These are phyloP conservation scores for Hypsopygia costalis DNA, from an alignment of 2,888 invertebrate species.

Conservation along the genomic window DNA sequence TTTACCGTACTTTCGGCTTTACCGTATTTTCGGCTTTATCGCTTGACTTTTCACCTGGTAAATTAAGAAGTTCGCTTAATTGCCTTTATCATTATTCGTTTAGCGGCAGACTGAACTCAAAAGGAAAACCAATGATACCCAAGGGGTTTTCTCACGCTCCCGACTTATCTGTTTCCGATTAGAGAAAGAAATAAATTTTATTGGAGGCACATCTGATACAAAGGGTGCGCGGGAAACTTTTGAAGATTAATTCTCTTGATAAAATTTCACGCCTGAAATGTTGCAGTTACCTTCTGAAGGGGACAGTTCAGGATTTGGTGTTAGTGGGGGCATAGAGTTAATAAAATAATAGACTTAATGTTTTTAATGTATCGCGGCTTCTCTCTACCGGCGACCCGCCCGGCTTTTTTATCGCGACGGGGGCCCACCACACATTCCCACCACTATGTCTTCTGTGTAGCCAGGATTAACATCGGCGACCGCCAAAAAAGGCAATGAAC, in stretches of 20 bases:
- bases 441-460: too few species aligned
- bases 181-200: constrained; percentile 63
- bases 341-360: constrained; percentile 5
- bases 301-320: constrained; percentile 42
- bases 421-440: too few species aligned
- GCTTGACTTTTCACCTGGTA: constrained; percentile 7
- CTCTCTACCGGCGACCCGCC: too few species aligned
- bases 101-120: constrained; percentile 11
- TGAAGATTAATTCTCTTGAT: constrained; percentile 75
- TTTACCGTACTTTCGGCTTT: too few species aligned
- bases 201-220: constrained; percentile 61
- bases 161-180: constrained; percentile 63
- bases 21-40: constrained; percentile 6
- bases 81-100: constrained; percentile 19
- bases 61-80: constrained; percentile 19
- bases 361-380: too few species aligned
- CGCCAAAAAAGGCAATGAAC: too few species aligned
- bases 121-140: constrained; percentile 28
- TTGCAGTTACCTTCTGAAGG: constrained; percentile 53
- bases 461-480: too few species aligned
- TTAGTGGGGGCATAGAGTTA: constrained; percentile 32
- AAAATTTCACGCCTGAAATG: constrained; percentile 72
- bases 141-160: constrained; percentile 37
- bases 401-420: too few species aligned
- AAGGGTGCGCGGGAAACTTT: constrained; percentile 61